These are phyloP conservation scores for Fabriciana adippe DNA, from an alignment of 2,888 invertebrate genomes.

Conservation along the genomic window DNA sequence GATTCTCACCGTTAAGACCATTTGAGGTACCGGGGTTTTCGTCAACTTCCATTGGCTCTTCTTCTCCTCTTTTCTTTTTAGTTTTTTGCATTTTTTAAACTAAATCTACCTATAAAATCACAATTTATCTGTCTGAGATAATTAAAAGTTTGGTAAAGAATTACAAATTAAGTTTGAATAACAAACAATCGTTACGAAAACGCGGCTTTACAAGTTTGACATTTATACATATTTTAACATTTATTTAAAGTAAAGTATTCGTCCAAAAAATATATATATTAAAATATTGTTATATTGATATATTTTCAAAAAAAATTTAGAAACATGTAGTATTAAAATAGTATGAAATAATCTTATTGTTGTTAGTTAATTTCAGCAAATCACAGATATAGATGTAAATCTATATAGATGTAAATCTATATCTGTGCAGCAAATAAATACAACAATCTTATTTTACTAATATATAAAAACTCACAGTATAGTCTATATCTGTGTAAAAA, in stretches of 20 bases:
- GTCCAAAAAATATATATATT: slow-evolving; percentile 1
- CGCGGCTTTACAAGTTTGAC: slow-evolving; percentile 22
- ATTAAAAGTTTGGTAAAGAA: neutral
- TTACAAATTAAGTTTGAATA: slow-evolving; percentile 14
- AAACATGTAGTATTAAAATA: no score
- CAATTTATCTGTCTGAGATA: neutral
- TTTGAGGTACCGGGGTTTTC: slow-evolving; percentile 45
- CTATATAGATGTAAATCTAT: no score
- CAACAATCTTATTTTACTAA: no score
- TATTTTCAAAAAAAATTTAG: no score
- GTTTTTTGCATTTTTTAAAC: slow-evolving; percentile 54
- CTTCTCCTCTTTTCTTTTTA: slow-evolving; percentile 56
- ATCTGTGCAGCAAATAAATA: no score
- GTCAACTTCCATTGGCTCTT: slow-evolving; percentile 71
- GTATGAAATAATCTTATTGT: no score
- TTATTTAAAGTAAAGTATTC: neutral
- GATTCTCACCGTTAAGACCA: slow-evolving; percentile 43
- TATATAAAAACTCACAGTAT: no score
- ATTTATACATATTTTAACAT: slow-evolving; percentile 12
- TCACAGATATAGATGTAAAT: no score
- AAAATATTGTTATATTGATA: no score
- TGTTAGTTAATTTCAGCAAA: no score
- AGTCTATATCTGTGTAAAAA: no score
- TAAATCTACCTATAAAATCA: neutral
- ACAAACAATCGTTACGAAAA: slow-evolving; percentile 18